Evolutionary conservation across 2,113 vertebrate species (phyloP).

Genomic region (Bufo gargarizans): DNA sequence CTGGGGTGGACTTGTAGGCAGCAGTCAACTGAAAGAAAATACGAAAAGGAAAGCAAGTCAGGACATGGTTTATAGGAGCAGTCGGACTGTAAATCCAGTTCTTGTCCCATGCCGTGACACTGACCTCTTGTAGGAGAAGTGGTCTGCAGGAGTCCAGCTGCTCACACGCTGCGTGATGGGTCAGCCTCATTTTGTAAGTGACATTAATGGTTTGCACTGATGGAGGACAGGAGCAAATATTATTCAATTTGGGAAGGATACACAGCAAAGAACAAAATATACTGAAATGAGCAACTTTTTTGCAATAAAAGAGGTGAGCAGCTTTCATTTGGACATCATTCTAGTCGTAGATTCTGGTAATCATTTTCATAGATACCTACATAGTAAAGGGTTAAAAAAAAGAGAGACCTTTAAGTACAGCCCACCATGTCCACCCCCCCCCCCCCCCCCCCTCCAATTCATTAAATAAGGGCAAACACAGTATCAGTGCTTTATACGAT

Average conservation of each 20-base stretch:
- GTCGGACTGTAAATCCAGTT: background rate
- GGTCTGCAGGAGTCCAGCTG: constrained; percentile 7
- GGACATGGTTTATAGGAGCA: too few relatives aligned
- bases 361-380: background rate
- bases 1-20: constrained; percentile 69
- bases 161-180: background rate
- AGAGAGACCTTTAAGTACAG: too few relatives aligned
- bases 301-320: background rate
- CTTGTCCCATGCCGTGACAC: background rate
- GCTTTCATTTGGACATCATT: background rate
- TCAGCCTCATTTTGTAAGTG: constrained; percentile 25
- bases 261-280: background rate
- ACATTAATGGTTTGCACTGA: constrained; percentile 49
- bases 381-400: too few relatives aligned
- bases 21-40: constrained; percentile 67
- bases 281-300: background rate
- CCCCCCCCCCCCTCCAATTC: too few relatives aligned
- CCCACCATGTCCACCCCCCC: background rate
- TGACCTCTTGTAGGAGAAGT: constrained; percentile 34
- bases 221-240: background rate
- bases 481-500: background rate
- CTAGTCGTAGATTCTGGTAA: background rate
- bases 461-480: background rate
- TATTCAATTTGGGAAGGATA: background rate
- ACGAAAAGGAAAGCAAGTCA: background rate